Base-by-base conservation (phyloP, 2,113 vertebrate species). In the Otolemur garnettii region DNA sequence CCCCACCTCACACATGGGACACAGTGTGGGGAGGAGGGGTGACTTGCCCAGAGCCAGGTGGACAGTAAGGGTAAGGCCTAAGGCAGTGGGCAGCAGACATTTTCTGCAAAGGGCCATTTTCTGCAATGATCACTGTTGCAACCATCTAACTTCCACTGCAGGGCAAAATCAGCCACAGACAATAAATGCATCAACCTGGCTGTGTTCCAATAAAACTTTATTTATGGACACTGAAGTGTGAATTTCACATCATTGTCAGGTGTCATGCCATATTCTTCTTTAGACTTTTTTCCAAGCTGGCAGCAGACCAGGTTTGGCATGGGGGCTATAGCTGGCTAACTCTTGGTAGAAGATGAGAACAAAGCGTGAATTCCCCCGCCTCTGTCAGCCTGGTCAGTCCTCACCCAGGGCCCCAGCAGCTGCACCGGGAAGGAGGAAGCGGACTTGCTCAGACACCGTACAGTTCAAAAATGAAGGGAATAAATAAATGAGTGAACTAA, bases 141-240 rank as follows among this genome's bases (percentile, higher is more conserved):
- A n/a, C 9, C 2, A 0, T 26, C 80, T 64, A 13, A 5, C 22
- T 66, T 60, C 53, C 28, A 21, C 12, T 60, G 11, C 3, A 7
- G 81, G 24, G 45, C 21, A 24, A 64, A 59, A 50, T 12, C 30
- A 33, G 15, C 33, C 38, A 14, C 2, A 45, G 75, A 6, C 4
- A 5, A 24, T 13, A 42, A 50, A 4, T 3, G 17, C 79, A 55
- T 2, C 9, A 18, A 24, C 0, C 0, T n/a, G 66, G 18, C 38
- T 33, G 19, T 3, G 28, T 90, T 75, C 33, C 66, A 78, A 22
- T 78, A 72, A 93, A 88, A 75, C 66, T 80, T 96, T 59, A 71
- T 66, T 42, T 55, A 30, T 7, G 50, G 45, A 53, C 38, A 42
- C 10, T 30, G 60, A 77, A 33, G 53, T n/a, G 71, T 69, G 88